A percentile compares a stretch with the other conserved stretches of the same genome.
These are phyloP conservation scores for Lamellibrachia columna DNA, from an alignment of 2,888 invertebrate species.

Conservation along the genomic window DNA sequence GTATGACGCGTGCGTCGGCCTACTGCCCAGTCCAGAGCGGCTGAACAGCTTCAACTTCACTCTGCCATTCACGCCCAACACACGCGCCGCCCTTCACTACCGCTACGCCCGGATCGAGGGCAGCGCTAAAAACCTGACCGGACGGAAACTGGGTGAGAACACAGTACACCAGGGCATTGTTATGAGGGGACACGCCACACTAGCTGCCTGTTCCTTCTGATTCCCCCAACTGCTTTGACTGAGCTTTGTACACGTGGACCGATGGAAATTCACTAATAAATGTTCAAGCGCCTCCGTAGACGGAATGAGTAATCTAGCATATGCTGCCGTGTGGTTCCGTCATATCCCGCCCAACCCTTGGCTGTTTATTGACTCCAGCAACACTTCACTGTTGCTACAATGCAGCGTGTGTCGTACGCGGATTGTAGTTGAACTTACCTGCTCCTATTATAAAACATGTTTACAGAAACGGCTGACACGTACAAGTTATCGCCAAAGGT, in stretches of 20 bases:
- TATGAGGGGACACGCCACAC: not conserved
- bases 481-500: no score
- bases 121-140: conserved; percentile 16
- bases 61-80: conserved; percentile 27
- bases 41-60: conserved; percentile 34
- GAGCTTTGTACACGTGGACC: not conserved
- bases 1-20: conserved; percentile 33
- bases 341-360: no score
- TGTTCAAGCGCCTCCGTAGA: no score
- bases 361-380: no score
- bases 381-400: no score
- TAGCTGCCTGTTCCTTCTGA: not conserved
- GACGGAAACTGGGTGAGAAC: conserved; percentile 24
- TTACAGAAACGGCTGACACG: no score
- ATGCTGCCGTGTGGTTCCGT: no score
- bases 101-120: not conserved
- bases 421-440: no score
- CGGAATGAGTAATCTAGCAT: no score
- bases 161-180: not conserved
- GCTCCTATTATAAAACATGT: no score
- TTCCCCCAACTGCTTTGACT: not conserved
- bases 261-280: no score
- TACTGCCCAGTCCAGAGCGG: conserved; percentile 31
- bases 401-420: no score
- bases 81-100: conserved; percentile 27